These are phyloP conservation scores for Orius insidiosus DNA, from an alignment of 1,140 invertebrate species.

Conservation along the genomic window DNA sequence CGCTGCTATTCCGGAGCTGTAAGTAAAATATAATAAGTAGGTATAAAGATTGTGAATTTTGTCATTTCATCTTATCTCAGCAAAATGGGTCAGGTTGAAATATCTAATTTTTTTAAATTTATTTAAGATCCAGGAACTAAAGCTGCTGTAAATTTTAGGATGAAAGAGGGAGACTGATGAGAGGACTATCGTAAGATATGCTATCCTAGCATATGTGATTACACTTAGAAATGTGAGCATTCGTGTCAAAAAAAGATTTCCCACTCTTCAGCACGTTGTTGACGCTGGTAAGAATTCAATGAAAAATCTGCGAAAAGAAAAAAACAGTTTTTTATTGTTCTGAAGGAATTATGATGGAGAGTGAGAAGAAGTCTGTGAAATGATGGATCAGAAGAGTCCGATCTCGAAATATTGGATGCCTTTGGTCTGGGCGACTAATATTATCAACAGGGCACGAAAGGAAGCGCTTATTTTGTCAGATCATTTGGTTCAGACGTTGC, in stretches of 20 bases:
- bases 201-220: constrained; percentile 70
- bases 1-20: constrained; percentile 71
- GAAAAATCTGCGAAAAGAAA: no score
- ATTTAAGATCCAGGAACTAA: no score
- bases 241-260: constrained; percentile 71
- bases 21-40: constrained; percentile 29
- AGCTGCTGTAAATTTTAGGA: constrained; percentile 50
- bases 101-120: no score
- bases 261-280: constrained; percentile 73
- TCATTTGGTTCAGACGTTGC: constrained; percentile 66
- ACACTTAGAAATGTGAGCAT: constrained; percentile 69
- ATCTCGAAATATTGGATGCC: constrained; percentile 90
- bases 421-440: constrained; percentile 73
- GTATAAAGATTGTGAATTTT: no score
- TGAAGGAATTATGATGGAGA: constrained; percentile 70
- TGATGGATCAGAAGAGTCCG: constrained; percentile 61
- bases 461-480: constrained; percentile 64
- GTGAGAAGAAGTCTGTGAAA: constrained; percentile 75
- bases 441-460: constrained; percentile 65
- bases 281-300: constrained; percentile 49
- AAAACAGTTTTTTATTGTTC: no score
- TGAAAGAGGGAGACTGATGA: constrained; percentile 63
- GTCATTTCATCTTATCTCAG: neutral
- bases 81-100: no score
- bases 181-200: constrained; percentile 78